Conservation (phyloP, 2,113 vertebrate genomes). For the Corythornis cristatus region DNA sequence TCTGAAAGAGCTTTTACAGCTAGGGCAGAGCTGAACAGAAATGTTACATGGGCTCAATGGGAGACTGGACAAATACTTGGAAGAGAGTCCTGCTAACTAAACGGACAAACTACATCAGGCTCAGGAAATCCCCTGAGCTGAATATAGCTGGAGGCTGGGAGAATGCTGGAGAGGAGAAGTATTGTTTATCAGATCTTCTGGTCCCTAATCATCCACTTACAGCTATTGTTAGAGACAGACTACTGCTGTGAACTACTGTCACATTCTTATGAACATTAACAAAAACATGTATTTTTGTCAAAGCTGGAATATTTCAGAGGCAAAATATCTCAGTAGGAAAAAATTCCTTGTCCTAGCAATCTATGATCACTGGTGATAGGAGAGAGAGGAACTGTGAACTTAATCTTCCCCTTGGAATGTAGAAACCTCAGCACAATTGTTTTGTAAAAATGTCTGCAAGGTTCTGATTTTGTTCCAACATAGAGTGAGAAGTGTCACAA, state of each 20-base stretch:
- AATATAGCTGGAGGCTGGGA: conserved; percentile 52
- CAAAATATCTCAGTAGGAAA: background rate
- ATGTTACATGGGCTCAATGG: background rate
- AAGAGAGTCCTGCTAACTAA: conserved; percentile 27
- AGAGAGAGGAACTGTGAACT: conserved; percentile 8
- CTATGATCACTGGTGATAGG: background rate
- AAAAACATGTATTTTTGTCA: conserved; percentile 36
- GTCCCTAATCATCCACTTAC: conserved; percentile 13
- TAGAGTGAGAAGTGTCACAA: background rate
- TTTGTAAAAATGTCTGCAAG: conserved; percentile 30
- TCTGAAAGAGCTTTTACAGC: background rate
- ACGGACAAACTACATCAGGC: conserved; percentile 40
- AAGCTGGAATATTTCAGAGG: conserved; percentile 44
- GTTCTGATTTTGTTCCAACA: conserved; percentile 31
- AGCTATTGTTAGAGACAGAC: conserved; percentile 56
- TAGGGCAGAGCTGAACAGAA: conserved; percentile 5
- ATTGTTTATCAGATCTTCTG: conserved; percentile 47
- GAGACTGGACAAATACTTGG: conserved; percentile 40
- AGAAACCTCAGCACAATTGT: background rate
- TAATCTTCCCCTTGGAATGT: conserved; percentile 6
- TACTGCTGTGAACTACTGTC: conserved; percentile 38
- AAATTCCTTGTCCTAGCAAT: background rate
- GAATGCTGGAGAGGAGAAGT: background rate
- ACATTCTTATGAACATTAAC: conserved; percentile 20
- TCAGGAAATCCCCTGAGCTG: conserved; percentile 62